Evolutionary conservation across 1,140 invertebrate species (phyloP), one percentile per base, ranked within the genome.

Genomic region (Parapsyche elsis): DNA sequence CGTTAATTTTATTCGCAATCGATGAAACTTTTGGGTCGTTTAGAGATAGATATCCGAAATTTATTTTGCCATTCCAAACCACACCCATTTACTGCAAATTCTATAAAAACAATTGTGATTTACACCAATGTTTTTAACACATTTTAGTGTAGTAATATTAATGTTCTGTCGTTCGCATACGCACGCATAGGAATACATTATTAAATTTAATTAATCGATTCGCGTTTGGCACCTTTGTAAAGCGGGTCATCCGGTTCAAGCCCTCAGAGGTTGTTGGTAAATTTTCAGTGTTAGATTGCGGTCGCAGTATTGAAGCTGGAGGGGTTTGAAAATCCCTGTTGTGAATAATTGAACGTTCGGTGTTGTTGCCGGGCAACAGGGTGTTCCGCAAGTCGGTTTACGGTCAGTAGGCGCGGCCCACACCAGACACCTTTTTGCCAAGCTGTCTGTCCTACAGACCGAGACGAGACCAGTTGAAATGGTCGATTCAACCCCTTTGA

Each of bases 221-320:
- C 57, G 16, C n/a, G 57, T 61, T 61, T 21, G 57, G 57, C n/a
- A 61, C 57, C 57, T 61, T 61, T 61, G 57, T 61, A 61, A 38
- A 61, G 16, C 57, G 57, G 57, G 57, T 61, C 57, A 61, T 21
- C 21, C 57, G 57, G 57, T 61, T 61, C 57, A 61, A 61, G 21
- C 57, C 21, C 57, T 61, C 57, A 7, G 57, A 19, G 57, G 57
- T 61, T 19, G 57, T 21, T 16, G 57, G 14, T 21, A 61, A 61
- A 61, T 61, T 61, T 61, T 61, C 57, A 61, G 57, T 61, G 21
- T 61, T 61, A 61, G 57, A 61, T 61, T 61, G 57, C 57, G 57
- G 57, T 61, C 0, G 30, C 7, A 7, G 30, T 38, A 38, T 61
- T 19, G 57, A 21, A 61, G 64, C 64, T 10, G 21, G 24, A 26